Evolutionary conservation across 2,888 invertebrate genomes (phyloP).

Genomic region (Cheilosia impressa): DNA sequence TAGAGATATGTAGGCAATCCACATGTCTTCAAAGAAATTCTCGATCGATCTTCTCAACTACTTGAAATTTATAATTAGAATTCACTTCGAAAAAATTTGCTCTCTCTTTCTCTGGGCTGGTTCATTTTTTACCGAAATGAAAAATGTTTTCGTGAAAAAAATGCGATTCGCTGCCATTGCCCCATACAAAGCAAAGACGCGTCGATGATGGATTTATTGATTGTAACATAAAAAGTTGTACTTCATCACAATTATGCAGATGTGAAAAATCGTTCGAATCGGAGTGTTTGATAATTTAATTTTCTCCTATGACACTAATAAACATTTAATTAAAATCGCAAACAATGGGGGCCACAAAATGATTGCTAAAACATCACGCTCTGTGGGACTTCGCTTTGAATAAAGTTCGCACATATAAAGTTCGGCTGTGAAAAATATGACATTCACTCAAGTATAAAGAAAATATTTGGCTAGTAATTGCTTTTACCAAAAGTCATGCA

Average conservation of each 20-base stretch:
- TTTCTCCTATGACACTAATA: background rate
- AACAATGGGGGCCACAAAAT: background rate
- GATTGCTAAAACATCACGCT: conserved; percentile 12
- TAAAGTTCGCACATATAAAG: background rate
- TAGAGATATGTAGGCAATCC: background rate
- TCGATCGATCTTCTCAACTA: conserved; percentile 1
- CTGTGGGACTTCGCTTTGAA: background rate
- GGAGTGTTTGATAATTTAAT: background rate
- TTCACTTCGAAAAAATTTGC: conserved; percentile 1
- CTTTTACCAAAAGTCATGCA: background rate
- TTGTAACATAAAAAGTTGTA: background rate
- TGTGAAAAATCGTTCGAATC: background rate
- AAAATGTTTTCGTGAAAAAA: conserved; percentile 16
- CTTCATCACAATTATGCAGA: background rate
- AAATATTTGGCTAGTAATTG: too few relatives aligned
- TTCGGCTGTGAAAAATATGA: background rate
- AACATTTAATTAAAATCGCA: conserved; percentile 9
- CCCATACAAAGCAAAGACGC: background rate
- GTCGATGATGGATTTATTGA: background rate
- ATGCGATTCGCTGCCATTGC: conserved; percentile 1
- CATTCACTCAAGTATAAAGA: background rate
- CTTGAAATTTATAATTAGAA: conserved; percentile 38
- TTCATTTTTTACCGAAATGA: background rate
- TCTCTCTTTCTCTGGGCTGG: conserved; percentile 12
- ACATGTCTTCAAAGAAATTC: background rate